Percentiles rank a stretch among this genome's conserved stretches.
Evolutionary conservation across 2,888 invertebrate species (phyloP).

Genomic region (Drosophila nr. medialis): DNA sequence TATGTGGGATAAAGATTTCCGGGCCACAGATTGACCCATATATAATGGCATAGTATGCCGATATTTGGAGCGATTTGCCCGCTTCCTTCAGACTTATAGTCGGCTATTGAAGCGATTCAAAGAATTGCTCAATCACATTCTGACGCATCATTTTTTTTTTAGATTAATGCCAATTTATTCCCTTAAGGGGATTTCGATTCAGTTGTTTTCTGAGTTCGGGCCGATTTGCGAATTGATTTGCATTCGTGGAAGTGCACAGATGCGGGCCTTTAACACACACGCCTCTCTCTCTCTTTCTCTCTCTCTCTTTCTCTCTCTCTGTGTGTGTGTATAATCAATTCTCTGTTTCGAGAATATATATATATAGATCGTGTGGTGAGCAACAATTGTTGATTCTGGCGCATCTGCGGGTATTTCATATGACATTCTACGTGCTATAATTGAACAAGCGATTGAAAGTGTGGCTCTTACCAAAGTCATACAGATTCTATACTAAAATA

Average conservation of each 20-base stretch:
- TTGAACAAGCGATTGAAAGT: background rate
- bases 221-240: slow-evolving; percentile 17
- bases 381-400: slow-evolving; percentile 5
- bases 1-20: slow-evolving; percentile 24
- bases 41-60: background rate
- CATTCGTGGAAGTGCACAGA: slow-evolving; percentile 11
- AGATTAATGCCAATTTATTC: background rate
- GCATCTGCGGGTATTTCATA: slow-evolving; percentile 33
- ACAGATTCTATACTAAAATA: no score
- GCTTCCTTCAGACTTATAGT: slow-evolving; percentile 18
- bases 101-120: slow-evolving; percentile 21
- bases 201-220: slow-evolving; percentile 18
- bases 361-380: slow-evolving; percentile 36
- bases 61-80: slow-evolving; percentile 2
- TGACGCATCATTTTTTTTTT: slow-evolving; percentile 26
- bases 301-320: background rate
- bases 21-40: slow-evolving; percentile 8
- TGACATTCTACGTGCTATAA: background rate
- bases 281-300: background rate
- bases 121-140: slow-evolving; percentile 20
- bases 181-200: slow-evolving; percentile 10
- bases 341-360: slow-evolving; percentile 8
- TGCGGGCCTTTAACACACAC: slow-evolving; percentile 33
- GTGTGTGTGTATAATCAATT: slow-evolving; percentile 5
- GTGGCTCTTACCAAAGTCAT: background rate